Evolutionary conservation across 2,888 invertebrate species (phyloP).

Genomic region (Ypsolopha sequella): DNA sequence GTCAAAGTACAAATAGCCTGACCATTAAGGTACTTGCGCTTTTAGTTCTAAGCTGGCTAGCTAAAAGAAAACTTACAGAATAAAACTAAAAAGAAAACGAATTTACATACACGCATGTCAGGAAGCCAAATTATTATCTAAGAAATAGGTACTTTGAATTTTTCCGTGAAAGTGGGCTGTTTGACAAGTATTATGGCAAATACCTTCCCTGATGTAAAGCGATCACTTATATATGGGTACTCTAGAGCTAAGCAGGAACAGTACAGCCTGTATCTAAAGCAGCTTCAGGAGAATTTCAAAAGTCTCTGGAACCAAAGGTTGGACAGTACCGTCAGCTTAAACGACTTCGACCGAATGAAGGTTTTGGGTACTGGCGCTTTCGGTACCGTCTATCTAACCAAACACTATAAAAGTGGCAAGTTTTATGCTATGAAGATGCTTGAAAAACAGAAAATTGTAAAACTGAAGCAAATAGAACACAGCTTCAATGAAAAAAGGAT

Average conservation of each 20-base stretch:
- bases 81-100: too few species aligned
- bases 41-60: too few species aligned
- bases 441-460: conserved; percentile 88
- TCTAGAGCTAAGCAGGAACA: conserved; percentile 40
- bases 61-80: too few species aligned
- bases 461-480: conserved; percentile 89
- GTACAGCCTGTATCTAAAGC: conserved; percentile 37
- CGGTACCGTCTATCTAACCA: conserved; percentile 83
- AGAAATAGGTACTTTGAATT: too few species aligned
- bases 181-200: too few species aligned
- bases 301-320: conserved; percentile 49
- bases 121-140: too few species aligned
- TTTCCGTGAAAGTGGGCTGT: too few species aligned
- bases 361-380: conserved; percentile 92
- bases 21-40: too few species aligned
- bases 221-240: conserved; percentile 16
- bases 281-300: conserved; percentile 43
- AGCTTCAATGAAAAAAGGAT: conserved; percentile 92
- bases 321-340: conserved; percentile 26
- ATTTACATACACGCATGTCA: too few species aligned
- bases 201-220: too few species aligned
- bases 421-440: conserved; percentile 91
- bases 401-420: conserved; percentile 67
- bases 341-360: conserved; percentile 80
- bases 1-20: too few species aligned